Conservation (phyloP, 2,888 invertebrate species). For the Amphipoea oculea region DNA sequence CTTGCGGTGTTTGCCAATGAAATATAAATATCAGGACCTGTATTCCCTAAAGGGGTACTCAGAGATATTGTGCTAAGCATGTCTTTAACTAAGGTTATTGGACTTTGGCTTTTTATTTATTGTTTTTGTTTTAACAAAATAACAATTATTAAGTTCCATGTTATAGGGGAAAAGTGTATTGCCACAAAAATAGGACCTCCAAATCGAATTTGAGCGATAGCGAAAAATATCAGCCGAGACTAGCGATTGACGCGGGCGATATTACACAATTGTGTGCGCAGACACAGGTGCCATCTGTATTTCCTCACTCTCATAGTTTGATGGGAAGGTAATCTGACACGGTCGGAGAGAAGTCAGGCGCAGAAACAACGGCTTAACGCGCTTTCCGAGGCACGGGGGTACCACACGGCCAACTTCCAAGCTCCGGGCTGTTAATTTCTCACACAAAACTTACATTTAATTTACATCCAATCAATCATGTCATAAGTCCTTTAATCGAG, state of each 20-base stretch:
- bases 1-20: background rate
- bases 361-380: background rate
- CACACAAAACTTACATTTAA: background rate
- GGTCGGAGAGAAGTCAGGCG: background rate
- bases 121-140: no score
- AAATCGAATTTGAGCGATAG: background rate
- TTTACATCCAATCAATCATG: conserved; percentile 7
- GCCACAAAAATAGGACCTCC: background rate
- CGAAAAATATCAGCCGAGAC: background rate
- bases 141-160: no score
- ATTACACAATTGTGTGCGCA: background rate
- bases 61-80: no score
- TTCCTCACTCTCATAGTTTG: background rate
- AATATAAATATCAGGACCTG: no score
- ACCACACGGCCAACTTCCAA: background rate
- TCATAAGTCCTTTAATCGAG: background rate
- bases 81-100: background rate
- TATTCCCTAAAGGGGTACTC: background rate
- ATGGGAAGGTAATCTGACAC: background rate
- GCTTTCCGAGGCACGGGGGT: background rate
- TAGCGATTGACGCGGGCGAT: background rate
- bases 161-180: background rate
- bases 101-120: no score
- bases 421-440: background rate
- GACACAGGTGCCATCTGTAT: background rate